Evolutionary conservation across 2,113 vertebrate species (phyloP).

Genomic region (Nanorana parkeri): DNA sequence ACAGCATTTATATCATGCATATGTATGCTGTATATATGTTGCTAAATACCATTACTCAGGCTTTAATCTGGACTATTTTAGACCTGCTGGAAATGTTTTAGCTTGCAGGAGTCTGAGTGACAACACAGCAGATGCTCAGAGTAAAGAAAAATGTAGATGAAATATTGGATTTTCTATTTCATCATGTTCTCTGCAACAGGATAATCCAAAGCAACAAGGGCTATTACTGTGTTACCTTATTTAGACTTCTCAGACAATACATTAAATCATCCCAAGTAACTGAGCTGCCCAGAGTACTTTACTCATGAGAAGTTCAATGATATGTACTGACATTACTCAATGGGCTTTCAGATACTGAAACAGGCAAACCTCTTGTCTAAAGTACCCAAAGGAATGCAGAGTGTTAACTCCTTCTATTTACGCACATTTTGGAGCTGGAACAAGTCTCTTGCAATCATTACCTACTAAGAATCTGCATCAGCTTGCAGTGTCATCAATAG

Average conservation of each 20-base stretch:
- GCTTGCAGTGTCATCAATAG: no score
- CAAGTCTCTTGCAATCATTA: no score
- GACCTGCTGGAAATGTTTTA: background rate
- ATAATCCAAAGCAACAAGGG: conserved; percentile 7
- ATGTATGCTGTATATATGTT: background rate
- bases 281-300: background rate
- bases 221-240: conserved; percentile 41
- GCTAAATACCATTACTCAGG: background rate
- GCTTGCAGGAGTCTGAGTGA: background rate
- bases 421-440: no score
- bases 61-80: conserved; percentile 13
- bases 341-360: background rate
- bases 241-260: conserved; percentile 31
- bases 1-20: background rate
- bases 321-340: conserved; percentile 24
- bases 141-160: conserved; percentile 20
- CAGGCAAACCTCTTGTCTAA: background rate
- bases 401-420: background rate
- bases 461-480: no score
- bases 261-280: conserved; percentile 1
- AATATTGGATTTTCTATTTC: conserved; percentile 10
- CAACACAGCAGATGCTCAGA: conserved; percentile 8
- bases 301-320: background rate
- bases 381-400: background rate
- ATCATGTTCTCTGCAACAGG: conserved; percentile 1